Evolutionary conservation across 2,888 invertebrate genomes (phyloP).

Genomic region (Zygothrica quintamaculata): DNA sequence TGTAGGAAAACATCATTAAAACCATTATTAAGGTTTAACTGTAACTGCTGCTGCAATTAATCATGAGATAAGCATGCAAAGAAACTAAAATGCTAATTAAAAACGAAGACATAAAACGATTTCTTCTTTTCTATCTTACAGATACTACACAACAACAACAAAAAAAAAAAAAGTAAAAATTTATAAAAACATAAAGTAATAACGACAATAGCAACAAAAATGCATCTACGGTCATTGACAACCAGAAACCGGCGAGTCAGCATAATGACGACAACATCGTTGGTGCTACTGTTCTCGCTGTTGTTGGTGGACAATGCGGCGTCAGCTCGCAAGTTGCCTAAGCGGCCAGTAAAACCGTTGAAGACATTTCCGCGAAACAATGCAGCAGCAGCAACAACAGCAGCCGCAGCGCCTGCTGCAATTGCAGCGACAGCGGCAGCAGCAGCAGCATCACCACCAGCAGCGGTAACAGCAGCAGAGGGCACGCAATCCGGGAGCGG

Average conservation of each 20-base stretch:
- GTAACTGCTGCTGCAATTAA: slow-evolving; percentile 72
- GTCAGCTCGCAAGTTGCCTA: slow-evolving; percentile 81
- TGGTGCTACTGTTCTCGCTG: slow-evolving; percentile 59
- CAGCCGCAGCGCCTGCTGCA: slow-evolving; percentile 48
- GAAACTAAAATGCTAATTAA: slow-evolving; percentile 73
- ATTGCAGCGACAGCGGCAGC: slow-evolving; percentile 22
- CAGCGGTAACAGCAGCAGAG: slow-evolving; percentile 41
- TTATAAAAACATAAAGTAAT: too few species aligned
- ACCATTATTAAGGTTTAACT: slow-evolving; percentile 74
- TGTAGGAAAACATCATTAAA: slow-evolving; percentile 49
- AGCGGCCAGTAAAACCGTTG: slow-evolving; percentile 83
- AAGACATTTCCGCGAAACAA: slow-evolving; percentile 84
- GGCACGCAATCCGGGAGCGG: slow-evolving; percentile 59
- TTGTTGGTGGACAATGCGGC: slow-evolving; percentile 71
- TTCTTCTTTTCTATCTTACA: slow-evolving; percentile 44
- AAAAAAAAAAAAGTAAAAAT: too few species aligned
- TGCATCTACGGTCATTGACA: slow-evolving; percentile 73
- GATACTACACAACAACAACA: slow-evolving; percentile 10
- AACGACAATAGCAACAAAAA: slow-evolving; percentile 34
- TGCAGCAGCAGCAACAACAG: slow-evolving; percentile 80
- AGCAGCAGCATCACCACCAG: slow-evolving; percentile 8
- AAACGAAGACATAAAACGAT: slow-evolving; percentile 67
- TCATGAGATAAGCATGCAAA: slow-evolving; percentile 73
- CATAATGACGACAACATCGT: slow-evolving; percentile 58
- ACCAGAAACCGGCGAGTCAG: slow-evolving; percentile 65